These are phyloP conservation scores for Mimumesa dahlbomi DNA, from an alignment of 2,888 invertebrate genomes.

Conservation along the genomic window DNA sequence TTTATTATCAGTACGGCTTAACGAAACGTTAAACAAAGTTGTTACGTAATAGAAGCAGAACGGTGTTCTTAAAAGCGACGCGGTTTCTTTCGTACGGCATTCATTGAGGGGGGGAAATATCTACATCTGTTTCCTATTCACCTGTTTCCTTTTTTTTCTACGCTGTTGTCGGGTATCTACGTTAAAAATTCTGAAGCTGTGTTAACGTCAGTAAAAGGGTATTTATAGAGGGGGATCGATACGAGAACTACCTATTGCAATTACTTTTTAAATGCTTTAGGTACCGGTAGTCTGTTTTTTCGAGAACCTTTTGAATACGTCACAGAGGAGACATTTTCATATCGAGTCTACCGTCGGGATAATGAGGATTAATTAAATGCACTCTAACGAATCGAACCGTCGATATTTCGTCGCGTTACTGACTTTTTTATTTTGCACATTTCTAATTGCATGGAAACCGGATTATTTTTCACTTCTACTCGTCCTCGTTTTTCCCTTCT, in stretches of 20 bases:
- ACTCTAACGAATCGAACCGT: background rate
- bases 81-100: too few species aligned
- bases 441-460: background rate
- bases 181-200: conserved; percentile 7
- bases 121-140: too few species aligned
- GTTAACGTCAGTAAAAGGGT: conserved; percentile 16
- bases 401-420: too few species aligned
- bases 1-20: too few species aligned
- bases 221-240: conserved; percentile 46
- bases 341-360: background rate
- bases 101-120: too few species aligned
- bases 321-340: background rate
- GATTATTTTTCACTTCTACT: background rate
- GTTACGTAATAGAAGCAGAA: too few species aligned
- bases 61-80: too few species aligned
- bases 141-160: background rate
- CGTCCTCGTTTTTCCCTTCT: too few species aligned
- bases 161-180: background rate
- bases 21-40: too few species aligned
- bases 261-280: conserved; percentile 21
- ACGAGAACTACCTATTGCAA: conserved; percentile 25
- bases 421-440: too few species aligned
- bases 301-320: background rate
- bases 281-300: conserved; percentile 1
- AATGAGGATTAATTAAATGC: background rate